These are phyloP conservation scores for Diloba caeruleocephala DNA, from an alignment of 2,888 invertebrate genomes.

Conservation along the genomic window DNA sequence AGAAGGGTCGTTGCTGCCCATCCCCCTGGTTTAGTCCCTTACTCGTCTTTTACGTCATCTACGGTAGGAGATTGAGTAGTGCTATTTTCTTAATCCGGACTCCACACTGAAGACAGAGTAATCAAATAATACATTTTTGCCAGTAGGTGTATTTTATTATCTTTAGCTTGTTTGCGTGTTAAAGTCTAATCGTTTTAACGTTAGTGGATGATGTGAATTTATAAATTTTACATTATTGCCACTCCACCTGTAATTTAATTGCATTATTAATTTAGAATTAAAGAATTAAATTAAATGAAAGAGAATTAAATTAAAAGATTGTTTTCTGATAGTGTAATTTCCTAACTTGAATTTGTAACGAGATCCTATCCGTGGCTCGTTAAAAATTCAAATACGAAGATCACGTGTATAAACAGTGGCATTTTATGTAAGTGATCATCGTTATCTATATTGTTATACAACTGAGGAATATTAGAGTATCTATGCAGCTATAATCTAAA, in stretches of 20 bases:
- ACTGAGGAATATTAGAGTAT: slow-evolving; percentile 22
- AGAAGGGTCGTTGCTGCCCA: no score
- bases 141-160: background rate
- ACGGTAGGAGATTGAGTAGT: no score
- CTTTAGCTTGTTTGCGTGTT: slow-evolving; percentile 19
- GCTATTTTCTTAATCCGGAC: no score
- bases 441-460: slow-evolving; percentile 38
- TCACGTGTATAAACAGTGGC: slow-evolving; percentile 39
- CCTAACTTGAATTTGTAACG: background rate
- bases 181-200: slow-evolving; percentile 7
- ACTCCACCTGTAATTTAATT: background rate
- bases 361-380: background rate
- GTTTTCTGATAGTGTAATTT: background rate
- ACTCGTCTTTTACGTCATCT: no score
- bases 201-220: slow-evolving; percentile 12
- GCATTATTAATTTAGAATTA: background rate
- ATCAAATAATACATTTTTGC: slow-evolving; percentile 30
- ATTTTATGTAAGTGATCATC: slow-evolving; percentile 12
- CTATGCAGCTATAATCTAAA: slow-evolving; percentile 36
- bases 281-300: no score
- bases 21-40: no score
- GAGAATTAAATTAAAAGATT: no score
- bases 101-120: no score
- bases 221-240: slow-evolving; percentile 9
- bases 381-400: background rate